phyloP scores from a whole-genome alignment of 2,113 vertebrate species.

The Engystomops pustulosus region DNA sequence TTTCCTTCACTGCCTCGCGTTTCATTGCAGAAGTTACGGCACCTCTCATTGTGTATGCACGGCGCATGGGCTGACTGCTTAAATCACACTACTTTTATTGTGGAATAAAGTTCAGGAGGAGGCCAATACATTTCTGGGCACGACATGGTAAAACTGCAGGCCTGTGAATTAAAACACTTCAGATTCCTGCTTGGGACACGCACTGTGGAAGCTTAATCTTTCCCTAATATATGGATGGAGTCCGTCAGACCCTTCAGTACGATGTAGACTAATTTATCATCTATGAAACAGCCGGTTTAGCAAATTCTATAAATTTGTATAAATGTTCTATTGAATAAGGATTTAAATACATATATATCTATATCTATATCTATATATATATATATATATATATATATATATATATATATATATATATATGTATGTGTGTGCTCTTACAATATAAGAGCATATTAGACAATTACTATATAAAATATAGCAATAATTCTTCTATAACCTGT shows the following conservation, averaged over 20 bases:
- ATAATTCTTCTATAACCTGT: neutral
- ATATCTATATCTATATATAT: neutral
- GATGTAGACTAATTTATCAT: constrained; percentile 53
- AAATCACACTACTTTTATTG: constrained; percentile 59
- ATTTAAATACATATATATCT: neutral
- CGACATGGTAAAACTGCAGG: constrained; percentile 52
- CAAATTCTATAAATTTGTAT: no score
- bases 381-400: neutral
- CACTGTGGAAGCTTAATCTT: constrained; percentile 55
- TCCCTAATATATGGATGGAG: constrained; percentile 48
- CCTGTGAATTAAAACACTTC: constrained; percentile 58
- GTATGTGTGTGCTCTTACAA: no score
- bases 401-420: no score
- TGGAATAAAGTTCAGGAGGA: constrained; percentile 59
- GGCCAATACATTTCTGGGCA: constrained; percentile 60
- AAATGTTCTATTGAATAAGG: constrained; percentile 1
- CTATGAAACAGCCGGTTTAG: constrained; percentile 4
- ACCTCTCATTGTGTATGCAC: constrained; percentile 46
- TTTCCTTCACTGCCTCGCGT: constrained; percentile 25
- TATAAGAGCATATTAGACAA: no score
- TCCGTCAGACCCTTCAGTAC: constrained; percentile 38
- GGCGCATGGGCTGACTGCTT: constrained; percentile 36
- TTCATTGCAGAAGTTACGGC: constrained; percentile 54
- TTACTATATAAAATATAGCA: neutral
- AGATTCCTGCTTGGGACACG: constrained; percentile 46